These are phyloP conservation scores for Hylaeus anthracinus DNA, from an alignment of 1,140 invertebrate genomes.

Conservation along the genomic window DNA sequence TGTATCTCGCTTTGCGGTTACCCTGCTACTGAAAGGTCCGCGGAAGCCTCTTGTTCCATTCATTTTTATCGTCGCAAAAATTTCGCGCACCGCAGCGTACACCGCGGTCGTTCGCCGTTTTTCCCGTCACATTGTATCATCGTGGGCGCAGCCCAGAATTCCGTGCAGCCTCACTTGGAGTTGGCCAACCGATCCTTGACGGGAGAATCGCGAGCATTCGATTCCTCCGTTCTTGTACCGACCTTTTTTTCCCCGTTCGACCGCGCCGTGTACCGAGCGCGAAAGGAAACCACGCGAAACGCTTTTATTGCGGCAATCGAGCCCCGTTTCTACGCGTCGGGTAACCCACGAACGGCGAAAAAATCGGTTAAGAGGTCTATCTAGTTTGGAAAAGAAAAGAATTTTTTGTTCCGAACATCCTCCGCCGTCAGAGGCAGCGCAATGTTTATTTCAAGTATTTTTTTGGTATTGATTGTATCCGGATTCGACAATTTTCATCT, in stretches of 20 bases:
- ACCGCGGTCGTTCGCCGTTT: slow-evolving; percentile 30
- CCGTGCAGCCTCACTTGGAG: slow-evolving; percentile 10
- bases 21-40: neutral
- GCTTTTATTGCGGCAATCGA: slow-evolving; percentile 61
- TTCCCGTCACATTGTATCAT: slow-evolving; percentile 51
- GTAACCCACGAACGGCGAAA: slow-evolving; percentile 40
- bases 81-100: slow-evolving; percentile 16
- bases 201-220: slow-evolving; percentile 48
- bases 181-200: slow-evolving; percentile 45
- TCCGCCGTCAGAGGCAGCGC: no score
- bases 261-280: slow-evolving; percentile 22
- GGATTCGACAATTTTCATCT: no score
- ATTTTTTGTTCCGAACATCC: no score
- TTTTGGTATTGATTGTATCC: no score
- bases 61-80: slow-evolving; percentile 46
- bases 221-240: slow-evolving; percentile 39
- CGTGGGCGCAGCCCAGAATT: slow-evolving; percentile 44
- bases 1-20: slow-evolving; percentile 38
- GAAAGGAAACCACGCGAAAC: slow-evolving; percentile 60
- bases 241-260: neutral
- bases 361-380: no score
- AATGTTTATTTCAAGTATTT: no score
- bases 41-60: slow-evolving; percentile 26
- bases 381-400: no score
- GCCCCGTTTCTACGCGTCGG: slow-evolving; percentile 46